phyloP scores from a whole-genome alignment of 2,113 vertebrate species.

The Diadophis punctatus region DNA sequence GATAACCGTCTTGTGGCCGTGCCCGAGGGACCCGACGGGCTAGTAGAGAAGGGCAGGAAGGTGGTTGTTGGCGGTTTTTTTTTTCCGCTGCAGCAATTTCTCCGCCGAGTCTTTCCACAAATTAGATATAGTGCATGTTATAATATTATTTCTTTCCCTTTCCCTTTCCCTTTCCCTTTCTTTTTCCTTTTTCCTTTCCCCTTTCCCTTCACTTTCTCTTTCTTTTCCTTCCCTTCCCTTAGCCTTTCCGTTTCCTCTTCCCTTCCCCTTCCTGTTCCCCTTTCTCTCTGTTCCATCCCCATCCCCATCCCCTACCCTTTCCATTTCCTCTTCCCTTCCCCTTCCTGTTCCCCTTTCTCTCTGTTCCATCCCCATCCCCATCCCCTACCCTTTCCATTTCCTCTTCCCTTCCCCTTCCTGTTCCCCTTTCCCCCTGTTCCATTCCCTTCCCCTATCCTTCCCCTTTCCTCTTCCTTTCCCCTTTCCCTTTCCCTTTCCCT shows the following conservation, averaged over 20 bases:
- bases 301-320: background rate
- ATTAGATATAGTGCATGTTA: background rate
- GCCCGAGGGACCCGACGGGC: background rate
- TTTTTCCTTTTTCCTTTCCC: too few relatives aligned
- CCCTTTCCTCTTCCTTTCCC: too few relatives aligned
- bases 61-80: background rate
- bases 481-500: fast-evolving
- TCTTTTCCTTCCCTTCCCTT: background rate
- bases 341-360: background rate
- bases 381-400: too few relatives aligned
- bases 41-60: background rate
- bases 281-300: background rate
- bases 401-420: too few relatives aligned
- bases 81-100: background rate
- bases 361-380: too few relatives aligned
- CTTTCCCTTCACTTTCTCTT: background rate
- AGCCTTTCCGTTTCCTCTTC: too few relatives aligned
- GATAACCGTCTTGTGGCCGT: background rate
- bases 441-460: too few relatives aligned
- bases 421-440: too few relatives aligned
- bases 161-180: too few relatives aligned
- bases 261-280: too few relatives aligned
- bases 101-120: background rate
- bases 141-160: background rate
- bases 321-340: too few relatives aligned